Evolutionary conservation across 2,113 vertebrate genomes (phyloP), one percentile per base, ranked within the genome.

Genomic region (Donacobius atricapilla): DNA sequence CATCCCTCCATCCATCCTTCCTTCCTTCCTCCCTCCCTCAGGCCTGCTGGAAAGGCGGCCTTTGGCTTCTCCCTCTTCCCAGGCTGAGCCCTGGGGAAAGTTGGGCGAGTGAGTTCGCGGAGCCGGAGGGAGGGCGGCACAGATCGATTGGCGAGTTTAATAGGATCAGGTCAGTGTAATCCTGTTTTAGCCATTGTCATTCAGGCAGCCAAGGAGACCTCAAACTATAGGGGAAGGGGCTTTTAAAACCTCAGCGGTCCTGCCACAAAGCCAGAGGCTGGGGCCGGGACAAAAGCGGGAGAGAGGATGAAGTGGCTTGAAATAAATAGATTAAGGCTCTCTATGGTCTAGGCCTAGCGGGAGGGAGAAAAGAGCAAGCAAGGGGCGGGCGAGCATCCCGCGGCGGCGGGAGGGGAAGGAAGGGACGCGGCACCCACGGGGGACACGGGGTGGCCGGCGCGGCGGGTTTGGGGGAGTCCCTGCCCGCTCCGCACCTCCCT

Each of bases 111-210:
- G 53, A 97, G 87, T 96, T 94, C 70, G 91, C 86, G 35, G 91
- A 97, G 89, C 85, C 40, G 93, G 94, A 96, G 96, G 96, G 95
- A 96, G 93, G 97, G 93, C 97, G 64, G 64, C 57, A 68, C 95
- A 92, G 95, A 93, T 94, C 88, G 95, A 87, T 96, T 87, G 97
- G 95, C 58, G 94, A 92, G 91, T 97, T 96, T 98, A 98, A 98
- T 97, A 96, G 98, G 98, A 98, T 98, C 97, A 98, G 96, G 97
- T 97, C 97, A 93, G 97, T 97, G 98, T 98, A 98, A 98, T 98
- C 98, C 97, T 96, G 96, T 97, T 98, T 98, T 60, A 90, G 96
- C 97, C 96, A 97, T 97, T 98, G 97, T 98, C 33, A 97, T 97
- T 96, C 98, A 97, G 97, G 98, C 97, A 97, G 96, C 95, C 97